Evolutionary conservation across 2,797 vertebrate genomes (phyloP).

Genomic region (Salarias fasciatus): DNA sequence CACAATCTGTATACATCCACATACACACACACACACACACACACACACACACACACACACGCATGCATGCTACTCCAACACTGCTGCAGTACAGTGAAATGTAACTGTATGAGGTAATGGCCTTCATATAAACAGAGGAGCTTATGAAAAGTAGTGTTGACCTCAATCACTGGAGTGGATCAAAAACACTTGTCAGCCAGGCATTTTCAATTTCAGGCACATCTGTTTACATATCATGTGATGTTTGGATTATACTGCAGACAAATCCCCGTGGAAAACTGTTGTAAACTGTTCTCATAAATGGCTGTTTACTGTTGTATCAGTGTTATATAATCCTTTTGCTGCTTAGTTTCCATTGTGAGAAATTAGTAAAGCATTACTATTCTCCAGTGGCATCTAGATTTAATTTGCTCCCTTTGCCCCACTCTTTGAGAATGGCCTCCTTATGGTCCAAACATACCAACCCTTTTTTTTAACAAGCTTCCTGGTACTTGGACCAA

Average conservation of each 20-base stretch:
- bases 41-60: constrained; percentile 11
- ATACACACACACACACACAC: constrained; percentile 7
- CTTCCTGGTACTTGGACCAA: constrained; percentile 62
- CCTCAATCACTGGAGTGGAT: constrained; percentile 68
- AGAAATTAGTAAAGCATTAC: constrained; percentile 69
- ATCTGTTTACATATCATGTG: constrained; percentile 72
- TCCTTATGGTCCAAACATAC: constrained; percentile 55
- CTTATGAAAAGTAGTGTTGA: constrained; percentile 54
- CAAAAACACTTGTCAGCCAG: constrained; percentile 67
- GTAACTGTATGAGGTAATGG: constrained; percentile 55
- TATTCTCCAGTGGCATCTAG: constrained; percentile 60
- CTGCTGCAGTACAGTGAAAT: constrained; percentile 35
- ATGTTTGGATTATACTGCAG: constrained; percentile 68
- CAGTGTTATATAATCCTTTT: constrained; percentile 67
- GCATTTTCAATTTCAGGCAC: constrained; percentile 64
- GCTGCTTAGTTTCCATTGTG: constrained; percentile 67
- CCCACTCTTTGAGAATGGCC: constrained; percentile 46
- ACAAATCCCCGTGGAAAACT: constrained; percentile 67
- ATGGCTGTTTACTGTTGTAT: constrained; percentile 69
- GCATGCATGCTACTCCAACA: constrained; percentile 29
- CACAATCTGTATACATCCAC: neutral
- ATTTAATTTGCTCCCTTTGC: constrained; percentile 65
- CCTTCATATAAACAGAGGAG: constrained; percentile 48
- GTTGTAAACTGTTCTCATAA: constrained; percentile 65
- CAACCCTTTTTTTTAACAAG: constrained; percentile 59